Percentiles rank a stretch among this genome's conserved stretches.
Conservation (phyloP, 2,888 invertebrate species). For the Ectemnius lituratus region DNA sequence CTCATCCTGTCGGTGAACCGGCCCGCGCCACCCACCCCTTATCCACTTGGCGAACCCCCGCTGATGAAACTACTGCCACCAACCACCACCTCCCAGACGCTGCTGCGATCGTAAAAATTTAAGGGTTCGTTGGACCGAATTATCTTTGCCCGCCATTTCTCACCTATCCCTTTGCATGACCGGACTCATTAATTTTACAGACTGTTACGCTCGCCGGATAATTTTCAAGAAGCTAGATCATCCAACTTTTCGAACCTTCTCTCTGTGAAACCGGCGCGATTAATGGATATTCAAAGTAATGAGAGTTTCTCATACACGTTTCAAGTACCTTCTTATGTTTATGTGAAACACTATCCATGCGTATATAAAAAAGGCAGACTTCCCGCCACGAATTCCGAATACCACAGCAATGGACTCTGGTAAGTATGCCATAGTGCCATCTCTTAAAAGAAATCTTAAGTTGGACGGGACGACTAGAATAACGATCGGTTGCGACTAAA, state of each 20-base stretch:
- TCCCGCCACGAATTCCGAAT: too few species aligned
- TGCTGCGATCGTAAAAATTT: conserved; percentile 57
- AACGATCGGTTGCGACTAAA: conserved; percentile 46
- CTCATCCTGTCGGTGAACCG: conserved; percentile 42
- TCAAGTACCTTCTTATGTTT: too few species aligned
- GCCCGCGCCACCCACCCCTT: conserved; percentile 24
- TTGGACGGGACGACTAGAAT: conserved; percentile 1
- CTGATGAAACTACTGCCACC: conserved; percentile 54
- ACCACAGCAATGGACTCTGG: conserved; percentile 18
- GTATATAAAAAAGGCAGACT: too few species aligned
- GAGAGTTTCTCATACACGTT: too few species aligned
- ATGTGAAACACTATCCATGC: too few species aligned
- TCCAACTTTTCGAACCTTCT: too few species aligned
- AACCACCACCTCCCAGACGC: conserved; percentile 40
- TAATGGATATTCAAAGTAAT: too few species aligned
- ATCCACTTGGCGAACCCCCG: conserved; percentile 37
- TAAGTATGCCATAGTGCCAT: conserved; percentile 54
- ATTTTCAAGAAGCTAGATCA: too few species aligned
- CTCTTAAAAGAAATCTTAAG: conserved; percentile 45
- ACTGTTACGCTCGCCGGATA: too few species aligned
- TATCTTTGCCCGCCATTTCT: conserved; percentile 46
- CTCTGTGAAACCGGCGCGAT: too few species aligned
- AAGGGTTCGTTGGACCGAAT: conserved; percentile 47
- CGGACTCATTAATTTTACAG: too few species aligned
- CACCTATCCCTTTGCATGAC: neutral